These are phyloP conservation scores for Rhizoglyphus robini DNA, from an alignment of 1,140 invertebrate genomes.

Conservation along the genomic window DNA sequence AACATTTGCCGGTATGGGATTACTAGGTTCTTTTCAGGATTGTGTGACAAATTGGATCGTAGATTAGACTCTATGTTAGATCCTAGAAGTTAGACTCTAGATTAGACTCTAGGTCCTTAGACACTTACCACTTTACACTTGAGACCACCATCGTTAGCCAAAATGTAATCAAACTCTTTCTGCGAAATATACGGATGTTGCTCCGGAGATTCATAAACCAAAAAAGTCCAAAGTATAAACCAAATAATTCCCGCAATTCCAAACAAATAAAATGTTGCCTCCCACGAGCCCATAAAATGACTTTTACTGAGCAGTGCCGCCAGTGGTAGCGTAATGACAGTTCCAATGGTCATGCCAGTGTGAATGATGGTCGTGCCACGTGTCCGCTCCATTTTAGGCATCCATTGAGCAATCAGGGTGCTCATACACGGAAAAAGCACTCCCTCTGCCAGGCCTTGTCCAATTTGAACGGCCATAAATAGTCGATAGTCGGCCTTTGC, in stretches of 20 bases:
- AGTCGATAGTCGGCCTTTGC: slow-evolving; percentile 2
- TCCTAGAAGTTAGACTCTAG: too few relatives aligned
- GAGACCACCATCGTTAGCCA: slow-evolving; percentile 33
- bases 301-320: slow-evolving; percentile 16
- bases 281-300: slow-evolving; percentile 23
- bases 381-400: slow-evolving; percentile 18
- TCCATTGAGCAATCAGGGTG: slow-evolving; percentile 32
- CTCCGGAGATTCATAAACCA: slow-evolving; percentile 21
- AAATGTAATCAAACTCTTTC: slow-evolving; percentile 35
- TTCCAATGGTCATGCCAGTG: slow-evolving; percentile 30
- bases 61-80: too few relatives aligned
- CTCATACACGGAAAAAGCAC: slow-evolving; percentile 33
- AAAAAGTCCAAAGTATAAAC: slow-evolving; percentile 23
- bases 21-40: slow-evolving; percentile 33
- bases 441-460: slow-evolving; percentile 28
- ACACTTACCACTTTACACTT: slow-evolving; percentile 23
- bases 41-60: too few relatives aligned
- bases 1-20: slow-evolving; percentile 68
- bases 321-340: slow-evolving; percentile 28
- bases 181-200: slow-evolving; percentile 22
- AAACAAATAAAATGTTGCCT: slow-evolving; percentile 23
- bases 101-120: too few relatives aligned
- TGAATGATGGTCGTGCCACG: slow-evolving; percentile 14
- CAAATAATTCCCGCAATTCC: slow-evolving; percentile 22
- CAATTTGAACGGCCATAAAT: slow-evolving; percentile 22